Percentiles rank a stretch among this genome's conserved stretches.
These are phyloP conservation scores for Addax nasomaculatus DNA, from an alignment of 2,113 vertebrate genomes.

Conservation along the genomic window DNA sequence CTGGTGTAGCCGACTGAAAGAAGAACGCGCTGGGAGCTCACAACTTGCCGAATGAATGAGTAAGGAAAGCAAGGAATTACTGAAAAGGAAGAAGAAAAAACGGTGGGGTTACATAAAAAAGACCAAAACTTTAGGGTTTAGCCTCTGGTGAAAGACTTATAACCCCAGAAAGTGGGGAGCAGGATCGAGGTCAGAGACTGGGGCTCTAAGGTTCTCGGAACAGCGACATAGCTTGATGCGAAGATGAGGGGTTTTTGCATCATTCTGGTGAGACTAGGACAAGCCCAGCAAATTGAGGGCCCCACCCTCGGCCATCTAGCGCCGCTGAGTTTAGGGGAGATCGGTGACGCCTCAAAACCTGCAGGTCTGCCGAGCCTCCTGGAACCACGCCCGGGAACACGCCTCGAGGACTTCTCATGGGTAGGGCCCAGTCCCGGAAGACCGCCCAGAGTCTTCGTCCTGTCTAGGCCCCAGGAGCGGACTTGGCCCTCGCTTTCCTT, in stretches of 20 bases:
- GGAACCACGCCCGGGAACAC: slow-evolving; percentile 46
- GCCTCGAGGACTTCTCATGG: slow-evolving; percentile 36
- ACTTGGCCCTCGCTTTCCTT: not conserved
- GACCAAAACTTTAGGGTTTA: not conserved
- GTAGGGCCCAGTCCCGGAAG: slow-evolving; percentile 17
- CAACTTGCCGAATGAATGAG: not conserved
- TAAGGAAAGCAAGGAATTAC: not conserved
- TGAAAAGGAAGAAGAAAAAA: not conserved
- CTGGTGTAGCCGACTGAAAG: not conserved
- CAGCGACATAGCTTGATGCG: not conserved
- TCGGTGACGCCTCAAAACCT: slow-evolving; percentile 65
- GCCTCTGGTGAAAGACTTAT: not conserved
- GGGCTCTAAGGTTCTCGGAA: not conserved
- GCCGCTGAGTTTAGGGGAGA: slow-evolving; percentile 60
- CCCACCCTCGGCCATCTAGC: slow-evolving; percentile 39
- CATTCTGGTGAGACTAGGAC: not conserved
- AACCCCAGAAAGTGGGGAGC: not conserved
- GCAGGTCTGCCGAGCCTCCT: slow-evolving; percentile 29
- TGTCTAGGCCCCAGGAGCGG: not conserved
- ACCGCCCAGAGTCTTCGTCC: not conserved
- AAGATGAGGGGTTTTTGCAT: not conserved
- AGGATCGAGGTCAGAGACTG: not conserved
- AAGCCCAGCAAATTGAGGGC: slow-evolving; percentile 31
- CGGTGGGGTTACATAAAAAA: not conserved
- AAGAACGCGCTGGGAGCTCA: not conserved